A percentile compares a stretch with the other conserved stretches of the same genome.
Evolutionary conservation across 2,888 invertebrate species (phyloP).

Genomic region (Philereme vetulata): DNA sequence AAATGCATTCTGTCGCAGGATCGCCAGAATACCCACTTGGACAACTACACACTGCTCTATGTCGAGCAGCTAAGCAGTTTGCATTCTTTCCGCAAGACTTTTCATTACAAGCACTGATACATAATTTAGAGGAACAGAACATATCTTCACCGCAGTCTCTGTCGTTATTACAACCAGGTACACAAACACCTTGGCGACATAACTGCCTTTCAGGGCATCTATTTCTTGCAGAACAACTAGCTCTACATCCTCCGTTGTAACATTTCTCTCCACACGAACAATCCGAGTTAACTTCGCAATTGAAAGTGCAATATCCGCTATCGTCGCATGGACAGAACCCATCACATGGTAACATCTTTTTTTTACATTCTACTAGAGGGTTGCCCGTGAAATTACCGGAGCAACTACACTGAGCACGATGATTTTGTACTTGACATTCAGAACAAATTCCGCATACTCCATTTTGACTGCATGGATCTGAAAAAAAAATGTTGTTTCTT

Average conservation of each 20-base stretch:
- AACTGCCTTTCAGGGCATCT: conserved; percentile 91
- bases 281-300: conserved; percentile 86
- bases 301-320: conserved; percentile 89
- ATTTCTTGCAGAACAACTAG: conserved; percentile 87
- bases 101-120: conserved; percentile 87
- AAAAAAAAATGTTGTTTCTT: conserved; percentile 1
- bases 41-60: conserved; percentile 93
- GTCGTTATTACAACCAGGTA: conserved; percentile 91
- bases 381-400: conserved; percentile 92
- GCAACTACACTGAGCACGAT: conserved; percentile 94
- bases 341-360: conserved; percentile 88
- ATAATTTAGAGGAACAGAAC: conserved; percentile 87
- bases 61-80: conserved; percentile 90
- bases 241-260: conserved; percentile 87
- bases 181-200: conserved; percentile 88
- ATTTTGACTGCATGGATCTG: conserved; percentile 90
- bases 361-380: conserved; percentile 90
- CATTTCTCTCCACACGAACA: conserved; percentile 94
- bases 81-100: conserved; percentile 92
- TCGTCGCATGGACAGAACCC: conserved; percentile 92
- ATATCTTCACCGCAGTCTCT: conserved; percentile 91
- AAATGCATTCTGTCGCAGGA: conserved; percentile 88
- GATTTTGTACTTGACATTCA: conserved; percentile 91
- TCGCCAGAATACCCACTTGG: conserved; percentile 94
- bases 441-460: conserved; percentile 93